Evolutionary conservation across 2,113 vertebrate species (phyloP).

Genomic region (Percina caprodes): DNA sequence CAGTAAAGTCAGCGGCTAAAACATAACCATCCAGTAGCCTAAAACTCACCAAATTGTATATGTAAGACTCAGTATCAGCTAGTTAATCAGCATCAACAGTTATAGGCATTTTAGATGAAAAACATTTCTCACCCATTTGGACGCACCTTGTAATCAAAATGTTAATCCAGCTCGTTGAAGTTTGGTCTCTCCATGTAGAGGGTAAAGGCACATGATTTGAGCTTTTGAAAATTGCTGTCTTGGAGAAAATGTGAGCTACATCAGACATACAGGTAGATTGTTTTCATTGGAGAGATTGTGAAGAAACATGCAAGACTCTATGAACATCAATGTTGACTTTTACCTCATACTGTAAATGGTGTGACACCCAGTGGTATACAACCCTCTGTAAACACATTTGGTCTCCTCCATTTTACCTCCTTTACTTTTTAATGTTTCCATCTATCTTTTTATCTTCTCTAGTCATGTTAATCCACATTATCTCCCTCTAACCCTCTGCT

Average conservation of each 20-base stretch:
- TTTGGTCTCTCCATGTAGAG: neutral
- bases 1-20: too few relatives aligned
- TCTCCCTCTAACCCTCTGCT: conserved; percentile 18
- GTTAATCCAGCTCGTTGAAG: too few relatives aligned
- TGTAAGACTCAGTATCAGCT: too few relatives aligned
- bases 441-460: neutral
- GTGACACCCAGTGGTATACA: neutral
- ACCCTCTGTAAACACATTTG: neutral
- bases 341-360: too few relatives aligned
- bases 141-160: too few relatives aligned
- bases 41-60: too few relatives aligned
- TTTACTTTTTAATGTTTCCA: neutral
- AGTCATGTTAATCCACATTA: neutral
- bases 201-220: neutral
- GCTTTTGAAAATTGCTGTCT: neutral
- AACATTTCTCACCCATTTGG: too few relatives aligned
- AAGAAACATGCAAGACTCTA: neutral
- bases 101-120: too few relatives aligned
- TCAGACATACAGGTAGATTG: neutral
- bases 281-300: neutral
- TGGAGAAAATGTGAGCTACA: neutral
- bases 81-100: too few relatives aligned
- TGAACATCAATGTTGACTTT: too few relatives aligned
- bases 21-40: too few relatives aligned
- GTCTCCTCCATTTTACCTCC: neutral